Conservation (phyloP, 2,888 invertebrate species). For the Celastrina argiolus region DNA sequence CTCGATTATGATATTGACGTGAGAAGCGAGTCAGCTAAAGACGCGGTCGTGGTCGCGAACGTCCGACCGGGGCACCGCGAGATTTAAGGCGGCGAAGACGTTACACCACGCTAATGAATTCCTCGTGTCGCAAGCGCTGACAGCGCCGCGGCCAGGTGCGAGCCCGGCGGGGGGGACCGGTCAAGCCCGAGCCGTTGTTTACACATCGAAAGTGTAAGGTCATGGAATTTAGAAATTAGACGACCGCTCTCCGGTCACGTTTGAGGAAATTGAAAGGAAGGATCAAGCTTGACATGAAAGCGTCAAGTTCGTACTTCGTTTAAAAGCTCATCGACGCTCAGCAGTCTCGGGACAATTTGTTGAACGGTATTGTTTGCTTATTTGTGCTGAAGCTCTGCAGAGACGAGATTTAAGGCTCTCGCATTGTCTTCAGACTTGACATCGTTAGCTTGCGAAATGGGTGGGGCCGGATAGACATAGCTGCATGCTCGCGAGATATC, state of each 20-base stretch:
- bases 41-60: neutral
- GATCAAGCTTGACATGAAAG: too few relatives aligned
- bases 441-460: neutral
- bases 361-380: neutral
- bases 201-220: neutral
- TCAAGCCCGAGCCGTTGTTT: neutral
- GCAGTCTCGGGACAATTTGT: too few relatives aligned
- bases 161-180: neutral
- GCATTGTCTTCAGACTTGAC: neutral
- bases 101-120: slow-evolving; percentile 20
- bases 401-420: neutral
- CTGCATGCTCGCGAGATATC: neutral
- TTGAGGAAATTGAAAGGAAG: neutral
- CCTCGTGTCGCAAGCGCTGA: slow-evolving; percentile 6
- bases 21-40: neutral
- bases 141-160: neutral
- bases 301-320: too few relatives aligned
- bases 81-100: neutral
- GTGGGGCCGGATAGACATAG: neutral
- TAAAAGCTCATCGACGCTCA: too few relatives aligned
- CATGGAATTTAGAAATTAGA: neutral
- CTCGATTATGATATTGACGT: neutral
- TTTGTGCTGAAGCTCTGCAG: neutral
- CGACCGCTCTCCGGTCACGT: neutral
- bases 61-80: neutral